Evolutionary conservation across 2,113 vertebrate species (phyloP).

Genomic region (Vireo altiloquus): DNA sequence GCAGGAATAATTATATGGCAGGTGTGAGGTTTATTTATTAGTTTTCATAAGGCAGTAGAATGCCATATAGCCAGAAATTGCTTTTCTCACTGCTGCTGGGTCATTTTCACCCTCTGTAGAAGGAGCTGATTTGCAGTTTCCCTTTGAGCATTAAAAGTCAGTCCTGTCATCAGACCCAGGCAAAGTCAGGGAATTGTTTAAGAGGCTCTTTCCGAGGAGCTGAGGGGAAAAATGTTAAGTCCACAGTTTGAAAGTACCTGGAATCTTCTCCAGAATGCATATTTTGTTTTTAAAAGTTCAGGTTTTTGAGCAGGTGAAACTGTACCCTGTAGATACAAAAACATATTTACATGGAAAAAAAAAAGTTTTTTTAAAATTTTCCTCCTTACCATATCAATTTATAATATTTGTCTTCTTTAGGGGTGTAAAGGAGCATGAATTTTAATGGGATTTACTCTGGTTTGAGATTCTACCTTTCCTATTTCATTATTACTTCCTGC

Average conservation of each 20-base stretch:
- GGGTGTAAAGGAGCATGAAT: neutral
- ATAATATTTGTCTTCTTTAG: neutral
- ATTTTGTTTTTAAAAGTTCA: neutral
- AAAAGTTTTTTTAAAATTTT: neutral
- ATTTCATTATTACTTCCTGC: neutral
- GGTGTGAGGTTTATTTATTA: neutral
- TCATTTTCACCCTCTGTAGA: neutral
- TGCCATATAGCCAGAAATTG: neutral
- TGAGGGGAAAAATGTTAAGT: neutral
- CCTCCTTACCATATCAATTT: neutral
- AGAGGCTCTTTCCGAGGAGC: neutral
- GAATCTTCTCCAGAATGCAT: neutral
- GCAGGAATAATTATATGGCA: neutral
- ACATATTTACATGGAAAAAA: neutral
- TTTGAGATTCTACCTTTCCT: neutral
- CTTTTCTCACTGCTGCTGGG: neutral
- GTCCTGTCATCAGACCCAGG: neutral
- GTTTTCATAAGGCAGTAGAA: neutral
- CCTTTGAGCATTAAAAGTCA: neutral
- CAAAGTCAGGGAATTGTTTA: neutral
- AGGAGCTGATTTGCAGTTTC: neutral
- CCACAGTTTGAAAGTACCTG: neutral
- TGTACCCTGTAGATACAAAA: neutral
- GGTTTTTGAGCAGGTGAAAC: neutral
- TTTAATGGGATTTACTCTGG: neutral